Evolutionary conservation across 2,797 vertebrate species (phyloP).

Genomic region (Myoxocephalus aenaeus): DNA sequence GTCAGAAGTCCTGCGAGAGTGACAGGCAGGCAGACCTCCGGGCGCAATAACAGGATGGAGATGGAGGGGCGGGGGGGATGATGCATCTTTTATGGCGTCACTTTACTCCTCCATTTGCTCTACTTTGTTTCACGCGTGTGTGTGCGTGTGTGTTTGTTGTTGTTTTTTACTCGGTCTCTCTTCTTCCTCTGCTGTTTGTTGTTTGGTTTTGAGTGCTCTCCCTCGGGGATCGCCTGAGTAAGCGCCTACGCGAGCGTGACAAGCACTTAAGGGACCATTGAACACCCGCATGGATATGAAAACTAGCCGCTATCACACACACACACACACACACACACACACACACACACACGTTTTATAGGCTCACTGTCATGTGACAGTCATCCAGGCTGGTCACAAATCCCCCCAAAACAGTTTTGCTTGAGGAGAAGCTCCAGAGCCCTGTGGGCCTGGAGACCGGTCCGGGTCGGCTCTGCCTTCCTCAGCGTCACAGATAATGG

Average conservation of each 20-base stretch:
- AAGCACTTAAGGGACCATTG: conserved; percentile 61
- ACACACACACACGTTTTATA: conserved; percentile 12
- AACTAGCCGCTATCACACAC: conserved; percentile 26
- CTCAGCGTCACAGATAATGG: neutral
- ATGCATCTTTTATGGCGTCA: conserved; percentile 59
- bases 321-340: conserved; percentile 14
- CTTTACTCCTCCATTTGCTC: conserved; percentile 62
- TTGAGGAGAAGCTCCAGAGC: neutral
- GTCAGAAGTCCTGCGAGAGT: conserved; percentile 47
- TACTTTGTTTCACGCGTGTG: conserved; percentile 48
- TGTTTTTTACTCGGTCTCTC: conserved; percentile 9
- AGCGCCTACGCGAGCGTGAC: conserved; percentile 57
- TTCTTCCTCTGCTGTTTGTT: conserved; percentile 31
- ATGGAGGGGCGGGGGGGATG: neutral
- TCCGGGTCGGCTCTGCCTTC: neutral
- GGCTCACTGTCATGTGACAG: conserved; percentile 19
- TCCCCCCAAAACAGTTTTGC: conserved; percentile 19
- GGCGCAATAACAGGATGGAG: conserved; percentile 45
- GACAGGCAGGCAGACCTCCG: conserved; percentile 49
- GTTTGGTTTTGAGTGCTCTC: conserved; percentile 55
- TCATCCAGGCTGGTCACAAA: conserved; percentile 12
- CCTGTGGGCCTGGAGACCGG: neutral
- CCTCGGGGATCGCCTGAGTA: conserved; percentile 59
- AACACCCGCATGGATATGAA: conserved; percentile 56
- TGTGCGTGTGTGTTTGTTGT: too few relatives aligned